Evolutionary conservation across 2,888 invertebrate genomes (phyloP), one percentile per base, ranked within the genome.

Genomic region (Himalopsyche anomala): DNA sequence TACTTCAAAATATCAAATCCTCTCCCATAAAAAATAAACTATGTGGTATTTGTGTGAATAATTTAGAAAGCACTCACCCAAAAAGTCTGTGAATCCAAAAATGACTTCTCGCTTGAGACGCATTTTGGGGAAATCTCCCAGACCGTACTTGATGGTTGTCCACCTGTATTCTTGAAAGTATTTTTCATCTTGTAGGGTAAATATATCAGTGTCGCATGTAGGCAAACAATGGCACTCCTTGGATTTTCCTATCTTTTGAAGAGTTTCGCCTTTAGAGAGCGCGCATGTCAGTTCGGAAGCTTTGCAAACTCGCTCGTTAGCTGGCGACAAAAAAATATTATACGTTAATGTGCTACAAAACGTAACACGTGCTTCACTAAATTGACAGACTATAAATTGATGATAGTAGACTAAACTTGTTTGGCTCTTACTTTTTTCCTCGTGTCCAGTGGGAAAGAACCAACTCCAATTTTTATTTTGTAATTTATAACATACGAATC

Each of bases 11-110:
- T 8, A 62, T 62, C 6, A 5, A 62, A 5, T 11, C 2, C 0
- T 11, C n/a, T 5, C 5, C 42, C 8, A 42, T 5, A 8, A 42
- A 42, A 42, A 42, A 8, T 42, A 42, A 42, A 51, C 9, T 45
- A 45, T 51, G 15, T 15, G 15, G 0, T 4, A 4, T 15, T 15
- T 15, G 5, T 15, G 0, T 6, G 2, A 11, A 45, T 45, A 15
- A 11, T 9, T 9, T 36, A 3, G 6, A 3, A 19, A 38, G 11
- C 89, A 91, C 92, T 91, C 91, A 96, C 96, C 94, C 89, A 96
- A 90, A 69, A 96, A 93, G 91, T 96, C 96, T 5, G 94, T 94
- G 89, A 95, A 94, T 88, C 95, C 95, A 90, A 96, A 96, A 82
- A 96, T 93, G 2, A 95, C 93, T 89, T 95, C 95, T 80, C 96